phyloP scores from a whole-genome alignment of 2,888 invertebrate species.

The Tiliacea citrago region DNA sequence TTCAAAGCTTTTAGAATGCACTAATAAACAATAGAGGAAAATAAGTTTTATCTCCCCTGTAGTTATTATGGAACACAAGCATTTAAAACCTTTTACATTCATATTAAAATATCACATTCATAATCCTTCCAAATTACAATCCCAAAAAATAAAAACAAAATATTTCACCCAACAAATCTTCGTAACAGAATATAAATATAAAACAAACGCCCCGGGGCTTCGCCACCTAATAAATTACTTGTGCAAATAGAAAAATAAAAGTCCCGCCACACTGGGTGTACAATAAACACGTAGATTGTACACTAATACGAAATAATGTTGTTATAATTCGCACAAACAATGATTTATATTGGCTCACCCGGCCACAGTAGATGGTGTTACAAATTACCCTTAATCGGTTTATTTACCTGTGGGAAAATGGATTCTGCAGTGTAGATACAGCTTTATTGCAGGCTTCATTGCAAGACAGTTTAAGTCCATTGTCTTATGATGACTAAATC shows the following conservation, averaged over 20 bases:
- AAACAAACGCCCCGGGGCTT: slow-evolving; percentile 40
- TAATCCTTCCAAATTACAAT: slow-evolving; percentile 20
- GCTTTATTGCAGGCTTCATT: slow-evolving; percentile 32
- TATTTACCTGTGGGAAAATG: slow-evolving; percentile 49
- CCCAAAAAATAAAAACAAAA: slow-evolving; percentile 20
- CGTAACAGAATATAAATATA: slow-evolving; percentile 53
- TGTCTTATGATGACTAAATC: slow-evolving; percentile 10
- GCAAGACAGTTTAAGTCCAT: slow-evolving; percentile 18
- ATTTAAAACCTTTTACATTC: background rate
- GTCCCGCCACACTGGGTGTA: slow-evolving; percentile 64
- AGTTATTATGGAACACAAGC: background rate
- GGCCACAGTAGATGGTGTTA: slow-evolving; percentile 39
- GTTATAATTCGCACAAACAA: slow-evolving; percentile 67
- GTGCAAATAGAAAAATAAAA: slow-evolving; percentile 74
- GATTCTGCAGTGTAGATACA: slow-evolving; percentile 27
- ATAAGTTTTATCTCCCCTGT: too few species aligned
- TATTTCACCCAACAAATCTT: slow-evolving; percentile 14
- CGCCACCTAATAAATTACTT: slow-evolving; percentile 62
- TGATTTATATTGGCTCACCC: slow-evolving; percentile 60
- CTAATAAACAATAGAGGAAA: background rate
- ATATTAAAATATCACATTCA: slow-evolving; percentile 13
- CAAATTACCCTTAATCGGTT: slow-evolving; percentile 63
- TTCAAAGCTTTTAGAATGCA: background rate
- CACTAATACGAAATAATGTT: slow-evolving; percentile 73
- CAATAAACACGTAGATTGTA: slow-evolving; percentile 71